These are phyloP conservation scores for Tetrapedia diversipes DNA, from an alignment of 2,888 invertebrate genomes.

Conservation along the genomic window DNA sequence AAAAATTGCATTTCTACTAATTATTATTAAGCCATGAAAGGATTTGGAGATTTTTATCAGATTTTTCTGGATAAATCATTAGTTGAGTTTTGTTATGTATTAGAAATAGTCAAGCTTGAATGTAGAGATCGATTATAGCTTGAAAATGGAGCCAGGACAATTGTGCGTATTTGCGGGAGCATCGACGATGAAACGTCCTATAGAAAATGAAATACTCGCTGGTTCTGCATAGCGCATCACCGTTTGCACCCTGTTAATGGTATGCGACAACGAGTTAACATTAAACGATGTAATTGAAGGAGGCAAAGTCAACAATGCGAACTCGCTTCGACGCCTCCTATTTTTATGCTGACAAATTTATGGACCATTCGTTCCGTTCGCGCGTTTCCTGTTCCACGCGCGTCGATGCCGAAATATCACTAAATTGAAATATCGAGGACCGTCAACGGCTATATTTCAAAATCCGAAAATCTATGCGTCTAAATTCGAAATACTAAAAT, in stretches of 20 bases:
- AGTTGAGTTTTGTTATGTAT: no score
- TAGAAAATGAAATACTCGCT: neutral
- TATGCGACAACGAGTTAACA: neutral
- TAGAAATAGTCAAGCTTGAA: no score
- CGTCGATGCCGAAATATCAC: neutral
- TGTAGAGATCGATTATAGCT: no score
- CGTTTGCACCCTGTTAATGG: constrained; percentile 5
- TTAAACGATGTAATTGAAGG: neutral
- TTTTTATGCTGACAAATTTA: neutral
- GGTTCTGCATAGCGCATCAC: neutral
- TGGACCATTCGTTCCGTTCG: neutral
- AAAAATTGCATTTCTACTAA: no score
- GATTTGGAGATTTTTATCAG: no score
- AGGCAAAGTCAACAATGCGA: neutral
- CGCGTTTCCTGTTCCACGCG: neutral
- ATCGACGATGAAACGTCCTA: neutral
- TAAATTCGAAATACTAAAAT: no score
- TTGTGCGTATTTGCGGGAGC: no score
- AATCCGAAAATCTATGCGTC: neutral
- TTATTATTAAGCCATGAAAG: no score
- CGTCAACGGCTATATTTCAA: neutral
- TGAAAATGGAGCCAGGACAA: no score
- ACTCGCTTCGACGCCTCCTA: neutral
- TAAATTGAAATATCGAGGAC: neutral
- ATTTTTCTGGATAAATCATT: no score